A percentile compares a stretch with the other conserved stretches of the same genome.
These are phyloP conservation scores for Platichthys stellatus DNA, from an alignment of 2,113 vertebrate genomes.

Conservation along the genomic window DNA sequence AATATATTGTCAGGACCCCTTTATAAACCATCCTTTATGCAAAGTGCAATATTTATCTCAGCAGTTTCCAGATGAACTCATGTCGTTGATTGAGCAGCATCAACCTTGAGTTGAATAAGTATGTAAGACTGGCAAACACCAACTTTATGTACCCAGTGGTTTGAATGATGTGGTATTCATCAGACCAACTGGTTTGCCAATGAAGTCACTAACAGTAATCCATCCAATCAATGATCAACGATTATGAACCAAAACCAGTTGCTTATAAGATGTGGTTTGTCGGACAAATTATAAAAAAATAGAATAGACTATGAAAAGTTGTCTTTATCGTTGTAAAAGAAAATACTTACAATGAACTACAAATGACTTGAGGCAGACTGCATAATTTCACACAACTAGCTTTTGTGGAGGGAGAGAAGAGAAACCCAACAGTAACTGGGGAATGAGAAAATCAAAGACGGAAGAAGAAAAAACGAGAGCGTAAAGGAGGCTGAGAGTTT, in stretches of 20 bases:
- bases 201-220: neutral
- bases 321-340: conserved; percentile 58
- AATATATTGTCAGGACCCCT: too few species aligned
- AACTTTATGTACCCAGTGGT: too few species aligned
- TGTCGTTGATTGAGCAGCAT: too few species aligned
- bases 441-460: conserved; percentile 60
- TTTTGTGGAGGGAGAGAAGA: conserved; percentile 64
- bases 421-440: conserved; percentile 54
- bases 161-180: too few species aligned
- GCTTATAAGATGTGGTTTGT: conserved; percentile 37
- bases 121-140: too few species aligned
- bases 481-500: conserved; percentile 36
- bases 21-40: too few species aligned
- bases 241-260: conserved; percentile 28
- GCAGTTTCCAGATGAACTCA: too few species aligned
- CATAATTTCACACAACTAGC: conserved; percentile 74
- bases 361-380: conserved; percentile 63
- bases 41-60: too few species aligned
- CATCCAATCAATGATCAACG: conserved; percentile 8
- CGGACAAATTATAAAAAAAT: conserved; percentile 54
- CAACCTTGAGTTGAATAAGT: too few species aligned
- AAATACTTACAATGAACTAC: conserved; percentile 64
- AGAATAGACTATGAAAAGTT: conserved; percentile 51
- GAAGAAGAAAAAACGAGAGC: neutral
- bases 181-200: neutral